Evolutionary conservation across 2,797 vertebrate genomes (phyloP).

Genomic region (Poeciliopsis presidionis): DNA sequence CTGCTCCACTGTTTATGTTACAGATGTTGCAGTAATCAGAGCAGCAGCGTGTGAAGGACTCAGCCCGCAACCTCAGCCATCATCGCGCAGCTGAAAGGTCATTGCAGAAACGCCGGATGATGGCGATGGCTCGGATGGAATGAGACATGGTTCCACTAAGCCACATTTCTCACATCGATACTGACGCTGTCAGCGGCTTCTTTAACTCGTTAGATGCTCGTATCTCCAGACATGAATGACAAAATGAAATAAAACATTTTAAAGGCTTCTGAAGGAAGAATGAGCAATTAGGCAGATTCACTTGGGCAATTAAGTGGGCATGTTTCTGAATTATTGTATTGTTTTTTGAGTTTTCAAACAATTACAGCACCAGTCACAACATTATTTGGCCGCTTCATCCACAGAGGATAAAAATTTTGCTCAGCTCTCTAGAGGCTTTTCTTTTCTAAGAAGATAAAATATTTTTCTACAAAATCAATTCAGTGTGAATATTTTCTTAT

Average conservation of each 20-base stretch:
- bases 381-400: slow-evolving; percentile 60
- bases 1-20: slow-evolving; percentile 79
- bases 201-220: slow-evolving; percentile 34
- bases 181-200: slow-evolving; percentile 16
- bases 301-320: slow-evolving; percentile 30
- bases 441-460: slow-evolving; percentile 49
- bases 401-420: slow-evolving; percentile 46
- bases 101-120: slow-evolving; percentile 89
- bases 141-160: slow-evolving; percentile 89
- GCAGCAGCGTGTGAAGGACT: slow-evolving; percentile 82
- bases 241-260: slow-evolving; percentile 7
- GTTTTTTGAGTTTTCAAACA: slow-evolving; percentile 55
- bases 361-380: slow-evolving; percentile 66
- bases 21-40: slow-evolving; percentile 83
- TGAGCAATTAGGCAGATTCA: slow-evolving; percentile 42
- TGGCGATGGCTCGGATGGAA: slow-evolving; percentile 78
- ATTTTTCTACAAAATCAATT: slow-evolving; percentile 48
- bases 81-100: slow-evolving; percentile 70
- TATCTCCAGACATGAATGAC: not conserved
- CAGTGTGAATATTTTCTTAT: slow-evolving; percentile 39
- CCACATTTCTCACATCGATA: slow-evolving; percentile 79
- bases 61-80: slow-evolving; percentile 63
- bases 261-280: slow-evolving; percentile 6
- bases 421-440: slow-evolving; percentile 49
- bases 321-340: slow-evolving; percentile 43